Evolutionary conservation across 2,797 vertebrate genomes (phyloP), one percentile per base, ranked within the genome.

Genomic region (Syngnathus rostellatus): DNA sequence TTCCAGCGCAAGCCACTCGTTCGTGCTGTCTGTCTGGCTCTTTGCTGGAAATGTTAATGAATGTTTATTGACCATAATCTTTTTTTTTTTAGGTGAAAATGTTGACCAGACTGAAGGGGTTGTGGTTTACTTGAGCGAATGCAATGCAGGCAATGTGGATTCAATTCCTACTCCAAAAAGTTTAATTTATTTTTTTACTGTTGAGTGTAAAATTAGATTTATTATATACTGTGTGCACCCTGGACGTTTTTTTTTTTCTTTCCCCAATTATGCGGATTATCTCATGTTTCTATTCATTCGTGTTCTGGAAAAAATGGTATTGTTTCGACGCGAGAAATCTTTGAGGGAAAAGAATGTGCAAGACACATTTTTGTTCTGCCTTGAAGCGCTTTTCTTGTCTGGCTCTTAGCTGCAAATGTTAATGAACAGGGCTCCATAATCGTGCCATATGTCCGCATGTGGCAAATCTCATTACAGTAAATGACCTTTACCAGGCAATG

Each of bases 391-490:
- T 83, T 82, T 81, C 83, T 84, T 74, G 23, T 87, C 86, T 85
- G 81, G 85, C 81, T 86, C 80, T 84, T 81, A 81, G 76, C 80
- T 84, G 84, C 81, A 86, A 87, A 87, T 86, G 85, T 86, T 86
- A 88, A 87, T 81, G 74, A 89, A 87, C 85, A 73, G 81, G 78
- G 78, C 40, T 43, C 84, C 83, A 85, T 88, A 86, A 88, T 89
- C 86, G 83, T 85, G 82, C 86, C 87, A 85, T 87, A 88, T 87
- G 86, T 85, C 86, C 80, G 81, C 78, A 87, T 85, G 86, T 85
- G 86, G 86, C 83, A 87, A 87, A 88, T 82, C 86, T 85, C 85
- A 88, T 89, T 89, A 89, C 80, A 80, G 85, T 81, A 84, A 88
- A 88, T 88, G 88, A 87, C 88, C 89, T 89, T 88, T 89, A 85